Conservation (phyloP, 2,797 vertebrate genomes). For the Pseudochromis fuscus region DNA sequence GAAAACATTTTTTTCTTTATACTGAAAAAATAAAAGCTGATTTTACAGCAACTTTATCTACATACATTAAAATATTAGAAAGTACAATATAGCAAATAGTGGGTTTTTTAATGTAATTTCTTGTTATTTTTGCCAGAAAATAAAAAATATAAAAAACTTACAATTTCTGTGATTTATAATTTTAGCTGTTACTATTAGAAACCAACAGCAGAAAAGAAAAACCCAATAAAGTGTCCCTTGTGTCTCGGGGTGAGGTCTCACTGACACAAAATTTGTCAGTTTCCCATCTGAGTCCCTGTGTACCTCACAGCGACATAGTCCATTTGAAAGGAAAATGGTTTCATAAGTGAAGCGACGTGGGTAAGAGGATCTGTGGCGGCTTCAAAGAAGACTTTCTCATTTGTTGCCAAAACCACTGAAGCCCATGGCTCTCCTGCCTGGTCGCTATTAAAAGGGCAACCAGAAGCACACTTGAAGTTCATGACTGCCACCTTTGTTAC, state of each 20-base stretch:
- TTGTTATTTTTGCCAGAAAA: not conserved
- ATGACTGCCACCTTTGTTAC: conserved; percentile 48
- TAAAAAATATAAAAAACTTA: not conserved
- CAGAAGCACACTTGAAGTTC: conserved; percentile 53
- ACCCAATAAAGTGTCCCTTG: not conserved
- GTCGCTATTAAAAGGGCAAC: conserved; percentile 61
- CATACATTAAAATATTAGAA: not conserved
- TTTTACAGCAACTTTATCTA: not conserved
- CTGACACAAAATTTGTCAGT: conserved; percentile 31
- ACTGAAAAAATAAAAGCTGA: not conserved
- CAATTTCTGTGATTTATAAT: not conserved
- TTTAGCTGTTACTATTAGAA: not conserved
- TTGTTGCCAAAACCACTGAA: conserved; percentile 74
- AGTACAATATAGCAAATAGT: not conserved
- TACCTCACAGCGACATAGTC: conserved; percentile 22
- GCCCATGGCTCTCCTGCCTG: conserved; percentile 54
- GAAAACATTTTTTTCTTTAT: not conserved
- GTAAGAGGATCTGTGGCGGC: conserved; percentile 64
- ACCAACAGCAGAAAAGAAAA: not conserved
- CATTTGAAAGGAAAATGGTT: conserved; percentile 58
- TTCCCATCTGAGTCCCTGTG: conserved; percentile 34
- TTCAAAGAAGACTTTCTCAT: conserved; percentile 64
- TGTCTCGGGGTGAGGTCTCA: conserved; percentile 4
- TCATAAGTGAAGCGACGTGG: conserved; percentile 47
- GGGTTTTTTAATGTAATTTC: too few species aligned